Evolutionary conservation across 2,113 vertebrate species (phyloP).

Genomic region (Tragelaphus strepsiceros): DNA sequence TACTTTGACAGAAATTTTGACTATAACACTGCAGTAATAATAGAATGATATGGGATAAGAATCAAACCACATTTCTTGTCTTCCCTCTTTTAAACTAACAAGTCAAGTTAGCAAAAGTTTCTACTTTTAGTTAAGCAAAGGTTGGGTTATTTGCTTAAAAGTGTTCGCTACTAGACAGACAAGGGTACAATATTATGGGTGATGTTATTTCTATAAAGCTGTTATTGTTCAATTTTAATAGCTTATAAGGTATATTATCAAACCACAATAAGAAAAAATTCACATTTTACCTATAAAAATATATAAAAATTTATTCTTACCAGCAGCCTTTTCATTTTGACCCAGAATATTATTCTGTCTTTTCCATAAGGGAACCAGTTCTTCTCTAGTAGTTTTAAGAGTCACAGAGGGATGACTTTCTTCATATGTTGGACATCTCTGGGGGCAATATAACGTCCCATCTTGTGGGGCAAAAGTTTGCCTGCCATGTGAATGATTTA

Average conservation of each 20-base stretch:
- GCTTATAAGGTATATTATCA: not conserved
- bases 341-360: conserved; percentile 73
- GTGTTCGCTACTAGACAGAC: not conserved
- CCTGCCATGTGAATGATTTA: conserved; percentile 41
- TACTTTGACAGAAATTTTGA: not conserved
- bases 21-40: not conserved
- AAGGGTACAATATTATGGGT: not conserved
- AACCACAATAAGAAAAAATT: not conserved
- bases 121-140: conserved; percentile 13
- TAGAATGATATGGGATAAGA: not conserved
- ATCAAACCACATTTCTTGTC: not conserved
- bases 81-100: not conserved
- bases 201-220: not conserved
- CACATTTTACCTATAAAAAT: conserved; percentile 17
- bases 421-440: conserved; percentile 58
- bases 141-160: not conserved
- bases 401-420: conserved; percentile 78
- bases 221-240: not conserved
- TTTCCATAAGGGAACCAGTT: conserved; percentile 84
- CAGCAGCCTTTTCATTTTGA: conserved; percentile 75
- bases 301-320: conserved; percentile 69
- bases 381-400: conserved; percentile 84
- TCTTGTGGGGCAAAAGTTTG: conserved; percentile 60
- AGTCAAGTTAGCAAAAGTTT: conserved; percentile 2
- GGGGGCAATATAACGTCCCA: conserved; percentile 46